phyloP scores from a whole-genome alignment of 1,140 invertebrate species.

The Drosophila tani region DNA sequence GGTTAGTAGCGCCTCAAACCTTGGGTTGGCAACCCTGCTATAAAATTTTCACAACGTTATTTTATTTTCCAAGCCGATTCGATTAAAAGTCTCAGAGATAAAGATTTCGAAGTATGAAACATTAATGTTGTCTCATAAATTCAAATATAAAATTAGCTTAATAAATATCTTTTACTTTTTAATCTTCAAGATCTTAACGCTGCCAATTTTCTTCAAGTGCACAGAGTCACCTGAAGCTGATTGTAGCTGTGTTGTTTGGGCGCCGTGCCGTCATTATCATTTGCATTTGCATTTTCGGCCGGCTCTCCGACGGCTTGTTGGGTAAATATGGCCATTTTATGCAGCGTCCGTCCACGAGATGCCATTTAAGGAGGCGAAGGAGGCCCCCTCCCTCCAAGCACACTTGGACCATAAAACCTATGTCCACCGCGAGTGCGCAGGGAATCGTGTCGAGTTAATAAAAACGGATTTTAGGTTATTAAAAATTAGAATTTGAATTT shows the following conservation, averaged over 20 bases:
- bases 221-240: slow-evolving; percentile 22
- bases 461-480: neutral
- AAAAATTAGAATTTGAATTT: slow-evolving; percentile 12
- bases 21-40: no score
- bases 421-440: neutral
- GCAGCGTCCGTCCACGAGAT: slow-evolving; percentile 40
- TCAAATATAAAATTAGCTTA: neutral
- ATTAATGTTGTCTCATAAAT: neutral
- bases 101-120: no score
- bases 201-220: neutral
- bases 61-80: no score
- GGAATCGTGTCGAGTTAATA: neutral
- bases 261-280: slow-evolving; percentile 68
- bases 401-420: slow-evolving; percentile 25
- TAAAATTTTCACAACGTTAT: no score
- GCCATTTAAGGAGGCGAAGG: slow-evolving; percentile 20
- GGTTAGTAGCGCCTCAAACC: no score
- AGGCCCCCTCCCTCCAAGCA: neutral
- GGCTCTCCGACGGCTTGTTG: slow-evolving; percentile 33
- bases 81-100: no score
- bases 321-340: slow-evolving; percentile 51
- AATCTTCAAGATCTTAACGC: neutral
- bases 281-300: slow-evolving; percentile 72
- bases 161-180: neutral
- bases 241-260: slow-evolving; percentile 46